Evolutionary conservation across 2,888 invertebrate genomes (phyloP), one percentile per base, ranked within the genome.

Genomic region (Eupeodes latifasciatus): DNA sequence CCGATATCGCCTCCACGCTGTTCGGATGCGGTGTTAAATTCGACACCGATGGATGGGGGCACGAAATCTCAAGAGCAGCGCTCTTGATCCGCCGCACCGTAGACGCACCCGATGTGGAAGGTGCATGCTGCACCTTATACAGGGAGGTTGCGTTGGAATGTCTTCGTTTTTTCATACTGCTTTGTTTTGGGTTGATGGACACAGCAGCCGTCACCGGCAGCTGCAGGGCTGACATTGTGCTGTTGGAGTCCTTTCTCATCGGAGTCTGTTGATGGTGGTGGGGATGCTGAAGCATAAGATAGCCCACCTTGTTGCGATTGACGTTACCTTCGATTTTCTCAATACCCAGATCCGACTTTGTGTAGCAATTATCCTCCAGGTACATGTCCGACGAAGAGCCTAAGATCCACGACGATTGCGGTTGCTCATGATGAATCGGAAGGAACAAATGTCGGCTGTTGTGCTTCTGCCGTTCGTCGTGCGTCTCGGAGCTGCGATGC

Each of bases 21-120:
- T 97, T 97, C 1, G 97, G 97, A 93, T 97, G 97, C 19, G 96
- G 96, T n/a, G 96, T 96, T 91, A 97, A 94, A 92, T 96, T 96
- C 85, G 96, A 95, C 34, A 95, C 95, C 85, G 95, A 95, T 0
- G 96, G 95, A 55, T 96, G 96, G 12, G 96, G 95, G 90, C 96
- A 96, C 27, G 96, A 95, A 66, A 96, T 96, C 92, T 96, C 96
- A 90, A 96, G 92, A 0, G 96, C 96, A 1, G 96, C 95, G 90
- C 96, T 96, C 91, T 96, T 95, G 74, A 96, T 96, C 64, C 96
- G 94, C 64, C 96, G 94, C 4, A 96, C 96, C 4, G 91, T 91
- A 6, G 90, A 89, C 53, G 83, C 82, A 14, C 71, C 55, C 40
- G 81, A 77, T 6, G 76, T 82, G 10, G 89, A 76, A 11, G 91